Conservation (phyloP, 1,140 invertebrate species). For the Papilio xuthus region DNA sequence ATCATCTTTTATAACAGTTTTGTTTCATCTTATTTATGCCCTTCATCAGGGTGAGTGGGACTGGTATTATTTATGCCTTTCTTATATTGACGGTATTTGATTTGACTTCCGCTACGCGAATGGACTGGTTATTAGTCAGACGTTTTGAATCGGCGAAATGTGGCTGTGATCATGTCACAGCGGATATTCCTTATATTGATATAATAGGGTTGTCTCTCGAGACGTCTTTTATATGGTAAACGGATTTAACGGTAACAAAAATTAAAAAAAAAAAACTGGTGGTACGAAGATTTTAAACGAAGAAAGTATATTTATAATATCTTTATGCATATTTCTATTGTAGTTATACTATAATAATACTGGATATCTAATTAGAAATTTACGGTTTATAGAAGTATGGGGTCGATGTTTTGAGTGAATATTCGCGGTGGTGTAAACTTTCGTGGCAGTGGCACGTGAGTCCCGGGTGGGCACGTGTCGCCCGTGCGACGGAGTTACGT, state of each 20-base stretch:
- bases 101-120: conserved; percentile 34
- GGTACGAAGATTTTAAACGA: neutral
- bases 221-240: neutral
- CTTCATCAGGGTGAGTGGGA: too few species aligned
- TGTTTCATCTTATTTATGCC: neutral
- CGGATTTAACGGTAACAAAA: neutral
- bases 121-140: conserved; percentile 30
- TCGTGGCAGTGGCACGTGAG: conserved; percentile 19
- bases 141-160: conserved; percentile 19
- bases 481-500: conserved; percentile 26
- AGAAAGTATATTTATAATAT: neutral
- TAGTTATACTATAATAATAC: too few species aligned
- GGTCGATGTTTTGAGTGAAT: conserved; percentile 16
- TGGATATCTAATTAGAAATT: neutral
- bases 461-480: conserved; percentile 2
- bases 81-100: conserved; percentile 21
- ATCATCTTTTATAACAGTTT: conserved; percentile 9
- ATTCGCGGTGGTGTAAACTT: conserved; percentile 17
- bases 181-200: conserved; percentile 19
- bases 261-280: neutral
- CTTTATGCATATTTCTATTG: neutral
- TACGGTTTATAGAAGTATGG: neutral
- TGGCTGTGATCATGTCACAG: conserved; percentile 19
- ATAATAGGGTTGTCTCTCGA: conserved; percentile 11
- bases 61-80: conserved; percentile 9